A percentile compares a stretch with the other conserved stretches of the same genome.
Conservation (phyloP, 2,797 vertebrate species). For the Halcyon leucocephala region DNA sequence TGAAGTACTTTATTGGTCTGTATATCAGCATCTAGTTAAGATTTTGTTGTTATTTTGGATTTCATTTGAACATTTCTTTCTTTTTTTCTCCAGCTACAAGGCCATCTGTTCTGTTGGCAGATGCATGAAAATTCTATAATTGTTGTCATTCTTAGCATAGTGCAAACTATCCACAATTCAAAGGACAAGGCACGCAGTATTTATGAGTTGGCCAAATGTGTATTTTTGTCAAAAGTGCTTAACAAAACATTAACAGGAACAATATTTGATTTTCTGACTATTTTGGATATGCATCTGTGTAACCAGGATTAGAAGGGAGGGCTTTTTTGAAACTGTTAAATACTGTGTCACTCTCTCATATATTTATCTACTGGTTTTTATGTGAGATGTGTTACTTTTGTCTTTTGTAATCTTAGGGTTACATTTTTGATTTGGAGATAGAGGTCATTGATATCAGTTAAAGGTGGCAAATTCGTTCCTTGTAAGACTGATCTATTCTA, state of each 20-base stretch:
- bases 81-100: slow-evolving; percentile 48
- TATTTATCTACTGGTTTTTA: neutral
- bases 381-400: neutral
- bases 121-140: slow-evolving; percentile 65
- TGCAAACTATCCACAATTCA: slow-evolving; percentile 67
- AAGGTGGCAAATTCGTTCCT: neutral
- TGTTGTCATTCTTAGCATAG: slow-evolving; percentile 78
- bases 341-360: neutral
- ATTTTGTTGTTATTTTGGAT: slow-evolving; percentile 15
- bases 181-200: slow-evolving; percentile 57
- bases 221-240: slow-evolving; percentile 75
- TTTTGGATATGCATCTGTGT: slow-evolving; percentile 28
- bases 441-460: neutral
- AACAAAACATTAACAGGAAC: slow-evolving; percentile 74
- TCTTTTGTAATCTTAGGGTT: slow-evolving; percentile 14
- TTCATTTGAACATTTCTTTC: neutral
- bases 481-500: neutral
- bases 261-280: slow-evolving; percentile 77
- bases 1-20: neutral
- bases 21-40: neutral
- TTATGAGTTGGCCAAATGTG: slow-evolving; percentile 72
- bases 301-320: slow-evolving; percentile 56
- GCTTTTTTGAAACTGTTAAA: slow-evolving; percentile 47
- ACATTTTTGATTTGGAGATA: slow-evolving; percentile 8
- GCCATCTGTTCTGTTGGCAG: slow-evolving; percentile 79